Evolutionary conservation across 2,888 invertebrate genomes (phyloP), one percentile per base, ranked within the genome.

Genomic region (Eupithecia dodoneata): DNA sequence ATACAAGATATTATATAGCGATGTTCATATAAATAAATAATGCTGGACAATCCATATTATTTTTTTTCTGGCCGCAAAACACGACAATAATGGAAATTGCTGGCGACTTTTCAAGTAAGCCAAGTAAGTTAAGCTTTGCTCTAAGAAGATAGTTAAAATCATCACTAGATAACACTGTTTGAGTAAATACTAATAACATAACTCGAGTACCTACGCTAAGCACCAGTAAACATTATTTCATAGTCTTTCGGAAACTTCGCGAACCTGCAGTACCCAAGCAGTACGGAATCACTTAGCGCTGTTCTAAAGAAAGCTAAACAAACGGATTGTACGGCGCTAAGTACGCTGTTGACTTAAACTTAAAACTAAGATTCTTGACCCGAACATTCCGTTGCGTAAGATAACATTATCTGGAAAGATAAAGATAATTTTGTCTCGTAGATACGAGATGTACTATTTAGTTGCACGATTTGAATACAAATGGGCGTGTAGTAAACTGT

Each of bases 261-360:
- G 44, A 76, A 66, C 59, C 59, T 49, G 45, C n/a, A 18, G 55
- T 30, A 30, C 30, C 30, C n/a, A n/a, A n/a, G n/a, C n/a, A n/a
- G n/a, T 74, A 78, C 76, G 74, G 78, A 72, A 76, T 74, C 78
- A 76, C 74, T 78, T 72, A 78, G 71, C 15, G 3, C 69, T n/a
- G 72, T 78, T 71, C 73, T 71, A 78, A 73, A 71, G 59, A 76
- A 78, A 75, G 75, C 72, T 78, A 74, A 78, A 74, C 78, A 78
- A 78, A 76, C 78, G 74, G 72, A 79, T 79, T 72, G 72, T 41
- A 76, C 52, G 47, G 72, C 44, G 71, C 71, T 76, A 76, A 76
- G 76, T 76, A 73, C 76, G 74, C 6, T 75, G 74, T 75, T 75
- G 63, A 75, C 75, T 67, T 18, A 44, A 66, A 66, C 66, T 69